Percentiles rank a stretch among this genome's conserved stretches.
Conservation (phyloP, 2,888 invertebrate genomes). For the Tinea pellionella region DNA sequence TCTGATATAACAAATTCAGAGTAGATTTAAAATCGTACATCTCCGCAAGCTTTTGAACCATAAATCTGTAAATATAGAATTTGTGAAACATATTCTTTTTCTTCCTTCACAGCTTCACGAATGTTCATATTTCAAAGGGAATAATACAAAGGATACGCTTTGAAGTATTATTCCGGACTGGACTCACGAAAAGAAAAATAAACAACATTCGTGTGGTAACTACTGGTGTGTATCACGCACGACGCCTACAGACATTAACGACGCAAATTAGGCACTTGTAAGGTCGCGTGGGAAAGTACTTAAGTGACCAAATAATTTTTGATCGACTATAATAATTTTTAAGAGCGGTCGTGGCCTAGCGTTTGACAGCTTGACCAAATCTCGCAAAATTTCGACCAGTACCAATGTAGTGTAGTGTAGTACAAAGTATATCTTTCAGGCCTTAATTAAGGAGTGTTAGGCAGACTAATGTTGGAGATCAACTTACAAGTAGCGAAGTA, state of each 20-base stretch:
- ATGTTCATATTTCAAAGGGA: neutral
- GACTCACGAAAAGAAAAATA: neutral
- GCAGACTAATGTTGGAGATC: no score
- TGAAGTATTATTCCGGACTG: neutral
- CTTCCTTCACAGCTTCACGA: neutral
- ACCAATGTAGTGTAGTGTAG: no score
- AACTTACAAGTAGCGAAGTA: no score
- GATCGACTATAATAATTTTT: neutral
- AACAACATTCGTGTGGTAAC: neutral
- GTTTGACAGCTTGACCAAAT: no score
- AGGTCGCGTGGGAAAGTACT: neutral
- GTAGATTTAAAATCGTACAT: neutral
- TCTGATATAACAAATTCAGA: neutral
- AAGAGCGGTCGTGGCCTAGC: no score
- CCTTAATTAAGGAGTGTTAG: no score
- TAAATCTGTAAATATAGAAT: neutral
- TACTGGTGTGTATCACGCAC: neutral
- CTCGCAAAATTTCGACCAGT: no score
- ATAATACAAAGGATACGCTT: neutral
- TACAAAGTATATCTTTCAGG: no score
- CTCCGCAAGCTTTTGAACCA: neutral
- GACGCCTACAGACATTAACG: slow-evolving; percentile 4
- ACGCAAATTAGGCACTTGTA: neutral
- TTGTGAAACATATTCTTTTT: neutral
- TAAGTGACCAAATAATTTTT: neutral